A percentile compares a stretch with the other conserved stretches of the same genome.
phyloP scores from a whole-genome alignment of 2,113 vertebrate species.

The Cyphomyrus discorhynchus region DNA sequence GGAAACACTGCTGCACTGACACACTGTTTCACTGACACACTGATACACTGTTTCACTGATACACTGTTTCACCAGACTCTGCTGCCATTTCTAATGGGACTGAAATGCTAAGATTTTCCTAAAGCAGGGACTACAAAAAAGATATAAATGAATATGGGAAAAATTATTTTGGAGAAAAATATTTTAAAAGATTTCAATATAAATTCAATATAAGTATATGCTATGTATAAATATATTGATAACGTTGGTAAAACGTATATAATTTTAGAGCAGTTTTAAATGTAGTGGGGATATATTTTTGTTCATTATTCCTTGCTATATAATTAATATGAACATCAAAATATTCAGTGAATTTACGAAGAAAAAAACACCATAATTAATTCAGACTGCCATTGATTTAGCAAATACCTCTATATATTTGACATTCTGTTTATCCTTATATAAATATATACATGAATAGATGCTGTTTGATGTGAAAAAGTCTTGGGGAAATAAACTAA shows the following conservation, averaged over 20 bases:
- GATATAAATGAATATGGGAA: not conserved
- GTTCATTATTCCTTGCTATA: not conserved
- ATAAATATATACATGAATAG: not conserved
- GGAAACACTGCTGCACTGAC: not conserved
- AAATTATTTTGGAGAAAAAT: slow-evolving; percentile 10
- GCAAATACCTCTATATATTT: not conserved
- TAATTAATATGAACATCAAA: not conserved
- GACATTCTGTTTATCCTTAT: slow-evolving; percentile 6
- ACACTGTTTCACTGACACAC: not conserved
- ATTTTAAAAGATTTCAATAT: not conserved
- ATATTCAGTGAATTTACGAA: not conserved
- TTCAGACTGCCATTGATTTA: not conserved
- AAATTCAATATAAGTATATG: slow-evolving; percentile 2
- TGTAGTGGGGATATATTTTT: not conserved
- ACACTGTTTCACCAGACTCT: not conserved
- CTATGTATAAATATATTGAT: slow-evolving; percentile 15
- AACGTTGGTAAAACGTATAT: slow-evolving; percentile 12
- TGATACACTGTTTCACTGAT: not conserved
- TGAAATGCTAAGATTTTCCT: not conserved
- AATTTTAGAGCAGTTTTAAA: not conserved
- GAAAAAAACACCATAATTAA: not conserved
- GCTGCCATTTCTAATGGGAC: not conserved
- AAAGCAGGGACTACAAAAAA: not conserved
- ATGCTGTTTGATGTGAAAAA: not conserved
- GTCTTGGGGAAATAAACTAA: not conserved